Evolutionary conservation across 2,888 invertebrate species (phyloP).

Genomic region (Athrips mouffetella): DNA sequence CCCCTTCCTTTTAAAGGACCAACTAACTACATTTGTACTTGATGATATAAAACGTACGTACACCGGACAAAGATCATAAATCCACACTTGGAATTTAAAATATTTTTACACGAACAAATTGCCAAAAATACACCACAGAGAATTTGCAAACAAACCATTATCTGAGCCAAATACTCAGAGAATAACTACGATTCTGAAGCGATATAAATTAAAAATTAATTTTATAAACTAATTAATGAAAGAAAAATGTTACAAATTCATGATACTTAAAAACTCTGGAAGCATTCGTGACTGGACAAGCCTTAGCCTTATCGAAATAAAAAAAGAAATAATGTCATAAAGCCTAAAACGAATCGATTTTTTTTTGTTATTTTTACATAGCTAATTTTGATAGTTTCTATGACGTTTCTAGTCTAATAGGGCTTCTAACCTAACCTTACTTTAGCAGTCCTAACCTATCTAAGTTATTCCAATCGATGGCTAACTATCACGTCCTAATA

Average conservation of each 20-base stretch:
- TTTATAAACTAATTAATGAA: constrained; percentile 66
- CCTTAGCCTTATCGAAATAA: constrained; percentile 45
- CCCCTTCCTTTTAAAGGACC: constrained; percentile 30
- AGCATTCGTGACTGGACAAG: constrained; percentile 64
- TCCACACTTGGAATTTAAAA: constrained; percentile 5
- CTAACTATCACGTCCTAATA: constrained; percentile 15
- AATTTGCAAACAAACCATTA: constrained; percentile 32
- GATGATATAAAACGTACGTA: constrained; percentile 53
- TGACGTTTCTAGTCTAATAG: constrained; percentile 65
- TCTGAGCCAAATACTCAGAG: constrained; percentile 50
- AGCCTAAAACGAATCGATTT: constrained; percentile 48
- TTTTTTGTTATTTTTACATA: constrained; percentile 26
- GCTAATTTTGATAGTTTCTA: constrained; percentile 53
- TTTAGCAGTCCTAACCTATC: constrained; percentile 42
- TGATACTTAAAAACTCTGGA: constrained; percentile 64
- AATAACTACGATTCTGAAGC: constrained; percentile 48
- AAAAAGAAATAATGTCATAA: constrained; percentile 46
- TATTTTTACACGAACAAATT: constrained; percentile 18
- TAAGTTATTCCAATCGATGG: constrained; percentile 19
- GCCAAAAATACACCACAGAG: constrained; percentile 20
- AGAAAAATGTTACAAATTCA: constrained; percentile 53
- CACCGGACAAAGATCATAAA: constrained; percentile 3
- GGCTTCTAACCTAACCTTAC: constrained; percentile 52
- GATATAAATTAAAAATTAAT: constrained; percentile 55
- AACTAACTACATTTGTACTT: constrained; percentile 71